Evolutionary conservation across 1,140 invertebrate species (phyloP).

Genomic region (Meteorus sp.): DNA sequence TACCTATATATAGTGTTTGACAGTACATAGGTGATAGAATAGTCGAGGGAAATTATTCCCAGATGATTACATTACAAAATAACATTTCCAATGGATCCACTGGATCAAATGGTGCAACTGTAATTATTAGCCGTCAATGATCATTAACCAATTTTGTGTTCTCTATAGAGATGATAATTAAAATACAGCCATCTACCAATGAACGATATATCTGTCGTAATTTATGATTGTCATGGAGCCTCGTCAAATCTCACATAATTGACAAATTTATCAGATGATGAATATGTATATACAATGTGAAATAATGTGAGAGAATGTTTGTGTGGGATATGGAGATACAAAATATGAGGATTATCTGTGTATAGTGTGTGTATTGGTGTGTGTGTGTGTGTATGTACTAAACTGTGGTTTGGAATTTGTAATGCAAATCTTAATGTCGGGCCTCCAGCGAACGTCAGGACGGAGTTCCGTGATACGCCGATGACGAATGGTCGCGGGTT

Average conservation of each 20-base stretch:
- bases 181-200: too few relatives aligned
- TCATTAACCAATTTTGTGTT: too few relatives aligned
- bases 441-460: constrained; percentile 20
- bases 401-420: constrained; percentile 22
- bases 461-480: constrained; percentile 25
- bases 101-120: background rate
- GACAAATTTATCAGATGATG: constrained; percentile 14
- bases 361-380: background rate
- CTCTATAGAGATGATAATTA: background rate
- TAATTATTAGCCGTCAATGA: background rate
- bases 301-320: background rate
- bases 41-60: too few relatives aligned
- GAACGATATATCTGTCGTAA: too few relatives aligned
- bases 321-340: background rate
- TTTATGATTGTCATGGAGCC: background rate
- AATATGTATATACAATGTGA: too few relatives aligned
- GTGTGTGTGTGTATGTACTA: background rate
- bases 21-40: too few relatives aligned
- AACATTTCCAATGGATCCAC: too few relatives aligned
- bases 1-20: too few relatives aligned
- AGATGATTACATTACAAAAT: too few relatives aligned
- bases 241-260: constrained; percentile 9
- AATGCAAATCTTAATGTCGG: constrained; percentile 31
- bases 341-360: background rate
- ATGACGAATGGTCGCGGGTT: constrained; percentile 29